A percentile compares a stretch with the other conserved stretches of the same genome.
Conservation (phyloP, 1,140 invertebrate species). For the Drosophila kanapiae region DNA sequence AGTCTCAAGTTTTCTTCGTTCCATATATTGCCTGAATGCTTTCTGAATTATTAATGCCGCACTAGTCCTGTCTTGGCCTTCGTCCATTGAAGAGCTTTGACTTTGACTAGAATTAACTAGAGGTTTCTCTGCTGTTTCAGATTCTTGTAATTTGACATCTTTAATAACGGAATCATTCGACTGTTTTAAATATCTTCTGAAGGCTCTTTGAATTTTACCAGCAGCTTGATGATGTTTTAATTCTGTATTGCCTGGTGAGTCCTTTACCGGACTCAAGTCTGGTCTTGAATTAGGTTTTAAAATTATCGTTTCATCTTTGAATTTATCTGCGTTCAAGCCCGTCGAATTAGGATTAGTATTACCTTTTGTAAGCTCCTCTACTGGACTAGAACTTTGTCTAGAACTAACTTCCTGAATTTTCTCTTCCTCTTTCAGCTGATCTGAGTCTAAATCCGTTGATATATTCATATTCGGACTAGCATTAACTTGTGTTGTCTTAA, state of each 20-base stretch:
- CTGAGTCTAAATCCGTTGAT: no score
- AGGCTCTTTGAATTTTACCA: slow-evolving; percentile 24
- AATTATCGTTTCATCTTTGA: no score
- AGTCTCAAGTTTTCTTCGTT: slow-evolving; percentile 25
- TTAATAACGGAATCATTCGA: not conserved
- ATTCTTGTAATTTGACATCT: not conserved
- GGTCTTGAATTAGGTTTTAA: not conserved
- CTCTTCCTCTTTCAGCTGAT: not conserved
- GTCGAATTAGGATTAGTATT: not conserved
- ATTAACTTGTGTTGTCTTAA: not conserved
- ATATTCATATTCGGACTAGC: not conserved
- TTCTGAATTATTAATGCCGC: slow-evolving; percentile 44
- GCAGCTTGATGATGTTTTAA: slow-evolving; percentile 4
- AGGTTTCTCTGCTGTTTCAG: not conserved
- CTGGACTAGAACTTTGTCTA: not conserved
- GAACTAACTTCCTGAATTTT: not conserved
- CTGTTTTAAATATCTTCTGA: slow-evolving; percentile 22
- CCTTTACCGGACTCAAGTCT: not conserved
- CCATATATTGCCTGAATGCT: slow-evolving; percentile 31
- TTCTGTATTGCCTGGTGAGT: not conserved
- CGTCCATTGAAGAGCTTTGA: not conserved
- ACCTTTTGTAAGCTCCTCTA: not conserved
- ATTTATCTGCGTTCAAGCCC: no score
- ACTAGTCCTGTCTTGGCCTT: not conserved
- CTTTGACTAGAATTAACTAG: not conserved